Percentiles rank a stretch among this genome's conserved stretches.
phyloP scores from a whole-genome alignment of 2,888 invertebrate genomes.

The Calliphora vomitoria region DNA sequence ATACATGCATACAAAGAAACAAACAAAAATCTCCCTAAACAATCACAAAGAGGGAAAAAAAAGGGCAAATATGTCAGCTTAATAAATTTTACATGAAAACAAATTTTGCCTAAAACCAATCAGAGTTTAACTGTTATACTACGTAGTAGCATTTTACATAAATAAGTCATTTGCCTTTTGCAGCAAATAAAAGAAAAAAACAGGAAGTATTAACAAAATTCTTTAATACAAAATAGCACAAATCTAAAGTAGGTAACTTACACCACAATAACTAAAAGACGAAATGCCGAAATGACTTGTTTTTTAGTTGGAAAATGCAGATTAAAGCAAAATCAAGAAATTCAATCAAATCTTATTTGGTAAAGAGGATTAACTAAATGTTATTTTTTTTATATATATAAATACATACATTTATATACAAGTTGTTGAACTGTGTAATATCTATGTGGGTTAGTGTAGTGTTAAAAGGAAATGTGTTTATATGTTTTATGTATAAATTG shows the following conservation, averaged over 20 bases:
- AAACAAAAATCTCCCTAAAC: neutral
- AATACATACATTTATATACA: neutral
- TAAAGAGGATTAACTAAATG: conserved; percentile 53
- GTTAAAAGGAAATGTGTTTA: neutral
- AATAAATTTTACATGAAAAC: neutral
- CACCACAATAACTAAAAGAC: neutral
- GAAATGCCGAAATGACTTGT: neutral
- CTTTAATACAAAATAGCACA: neutral
- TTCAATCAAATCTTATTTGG: conserved; percentile 52
- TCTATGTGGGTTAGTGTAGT: neutral
- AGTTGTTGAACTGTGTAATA: neutral
- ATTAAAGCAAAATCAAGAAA: conserved; percentile 50
- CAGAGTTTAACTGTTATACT: conserved; percentile 4
- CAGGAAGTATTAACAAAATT: neutral
- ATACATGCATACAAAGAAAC: neutral
- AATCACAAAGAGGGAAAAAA: neutral
- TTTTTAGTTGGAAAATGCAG: conserved; percentile 2
- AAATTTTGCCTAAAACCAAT: neutral
- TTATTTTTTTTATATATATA: conserved; percentile 4
- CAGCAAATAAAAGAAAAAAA: no score
- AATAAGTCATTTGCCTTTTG: conserved; percentile 10
- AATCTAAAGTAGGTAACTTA: neutral
- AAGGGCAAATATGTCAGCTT: neutral
- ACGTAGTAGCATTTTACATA: neutral
- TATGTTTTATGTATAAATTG: neutral